A percentile compares a stretch with the other conserved stretches of the same genome.
These are phyloP conservation scores for Macrotus californicus DNA, from an alignment of 2,113 vertebrate genomes.

Conservation along the genomic window DNA sequence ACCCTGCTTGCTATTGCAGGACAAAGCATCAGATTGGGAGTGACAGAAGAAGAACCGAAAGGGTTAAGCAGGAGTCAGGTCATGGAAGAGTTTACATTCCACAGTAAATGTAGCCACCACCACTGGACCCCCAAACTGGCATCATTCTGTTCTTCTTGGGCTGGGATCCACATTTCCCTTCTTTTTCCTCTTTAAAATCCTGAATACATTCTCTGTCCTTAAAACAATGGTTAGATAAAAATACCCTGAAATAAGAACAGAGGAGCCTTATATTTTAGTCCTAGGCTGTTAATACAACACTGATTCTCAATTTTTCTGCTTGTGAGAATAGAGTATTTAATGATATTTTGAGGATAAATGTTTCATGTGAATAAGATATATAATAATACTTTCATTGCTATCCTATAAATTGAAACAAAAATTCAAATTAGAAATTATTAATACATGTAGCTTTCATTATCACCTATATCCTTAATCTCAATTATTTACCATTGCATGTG, in stretches of 20 bases:
- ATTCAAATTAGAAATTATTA: not conserved
- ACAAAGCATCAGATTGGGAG: not conserved
- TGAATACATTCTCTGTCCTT: not conserved
- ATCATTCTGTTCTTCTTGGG: not conserved
- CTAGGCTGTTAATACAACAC: not conserved
- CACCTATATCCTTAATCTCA: not conserved
- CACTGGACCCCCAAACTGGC: not conserved
- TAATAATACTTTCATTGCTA: not conserved
- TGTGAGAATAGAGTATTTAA: not conserved
- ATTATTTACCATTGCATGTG: not conserved
- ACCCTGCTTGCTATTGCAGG: not conserved
- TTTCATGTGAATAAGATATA: not conserved
- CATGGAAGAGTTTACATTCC: not conserved
- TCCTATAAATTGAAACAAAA: not conserved
- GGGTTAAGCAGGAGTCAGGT: not conserved
- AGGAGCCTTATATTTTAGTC: not conserved
- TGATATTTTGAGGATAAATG: not conserved
- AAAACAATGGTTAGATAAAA: not conserved
- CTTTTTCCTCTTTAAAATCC: not conserved
- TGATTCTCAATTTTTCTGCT: not conserved
- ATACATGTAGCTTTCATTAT: not conserved
- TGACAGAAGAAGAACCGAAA: not conserved
- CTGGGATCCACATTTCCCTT: not conserved
- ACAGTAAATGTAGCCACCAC: not conserved
- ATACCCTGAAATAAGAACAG: not conserved